phyloP scores from a whole-genome alignment of 2,888 invertebrate species.

The Cerceris ruficornis region DNA sequence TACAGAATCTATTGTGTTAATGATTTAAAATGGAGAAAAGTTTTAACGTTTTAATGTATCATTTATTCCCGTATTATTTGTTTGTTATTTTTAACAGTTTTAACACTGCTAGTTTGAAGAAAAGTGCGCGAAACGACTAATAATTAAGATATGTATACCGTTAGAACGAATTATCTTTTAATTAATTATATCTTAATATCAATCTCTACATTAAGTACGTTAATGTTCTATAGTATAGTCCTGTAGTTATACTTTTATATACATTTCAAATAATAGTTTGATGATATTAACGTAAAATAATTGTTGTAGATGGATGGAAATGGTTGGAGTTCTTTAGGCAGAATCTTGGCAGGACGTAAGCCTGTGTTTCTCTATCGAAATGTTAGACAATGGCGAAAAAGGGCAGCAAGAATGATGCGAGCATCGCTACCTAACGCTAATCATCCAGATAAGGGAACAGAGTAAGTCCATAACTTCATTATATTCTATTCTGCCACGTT shows the following conservation, averaged over 20 bases:
- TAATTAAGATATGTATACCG: neutral
- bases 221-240: conserved; percentile 6
- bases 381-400: conserved; percentile 82
- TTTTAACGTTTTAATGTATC: neutral
- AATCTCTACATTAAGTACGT: conserved; percentile 29
- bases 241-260: neutral
- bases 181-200: conserved; percentile 20
- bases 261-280: conserved; percentile 11
- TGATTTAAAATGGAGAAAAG: too few species aligned
- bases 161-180: neutral
- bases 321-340: conserved; percentile 77
- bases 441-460: conserved; percentile 71
- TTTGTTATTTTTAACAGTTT: neutral
- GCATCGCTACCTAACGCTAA: conserved; percentile 63
- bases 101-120: neutral
- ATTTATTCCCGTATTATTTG: neutral
- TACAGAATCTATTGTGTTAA: too few species aligned
- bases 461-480: conserved; percentile 66
- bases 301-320: conserved; percentile 81
- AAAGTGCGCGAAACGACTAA: too few species aligned
- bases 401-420: conserved; percentile 75
- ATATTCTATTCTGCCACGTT: neutral
- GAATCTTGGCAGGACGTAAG: conserved; percentile 81
- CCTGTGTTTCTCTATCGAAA: conserved; percentile 87
- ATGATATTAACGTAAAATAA: conserved; percentile 48